phyloP scores from a whole-genome alignment of 2,888 invertebrate species.

The Acanthopleura granulata region DNA sequence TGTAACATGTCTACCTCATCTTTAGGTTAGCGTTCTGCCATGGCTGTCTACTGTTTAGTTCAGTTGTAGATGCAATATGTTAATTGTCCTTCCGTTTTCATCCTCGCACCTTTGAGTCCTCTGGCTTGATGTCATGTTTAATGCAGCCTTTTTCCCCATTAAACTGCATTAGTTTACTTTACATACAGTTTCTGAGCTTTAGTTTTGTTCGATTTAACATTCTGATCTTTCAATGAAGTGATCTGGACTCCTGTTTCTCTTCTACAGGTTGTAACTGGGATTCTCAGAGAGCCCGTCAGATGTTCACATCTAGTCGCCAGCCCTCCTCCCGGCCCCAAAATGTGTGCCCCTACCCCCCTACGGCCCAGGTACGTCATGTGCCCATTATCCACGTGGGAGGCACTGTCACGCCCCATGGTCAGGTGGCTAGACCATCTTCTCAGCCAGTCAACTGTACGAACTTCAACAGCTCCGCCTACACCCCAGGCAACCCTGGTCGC shows the following conservation, averaged over 20 bases:
- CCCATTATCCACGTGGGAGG: background rate
- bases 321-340: background rate
- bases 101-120: too few species aligned
- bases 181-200: background rate
- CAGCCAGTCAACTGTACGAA: background rate
- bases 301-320: background rate
- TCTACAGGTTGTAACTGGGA: slow-evolving; percentile 1
- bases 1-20: too few species aligned
- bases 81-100: too few species aligned
- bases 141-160: background rate
- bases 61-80: too few species aligned
- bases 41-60: too few species aligned
- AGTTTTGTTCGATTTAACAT: background rate
- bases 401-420: background rate
- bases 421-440: background rate
- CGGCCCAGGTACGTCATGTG: background rate
- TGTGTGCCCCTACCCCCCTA: background rate
- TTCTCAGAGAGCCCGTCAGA: background rate
- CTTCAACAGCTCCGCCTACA: background rate
- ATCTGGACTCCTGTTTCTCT: background rate
- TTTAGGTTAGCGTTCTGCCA: too few species aligned
- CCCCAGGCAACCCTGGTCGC: too few species aligned
- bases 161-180: background rate
- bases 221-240: background rate
- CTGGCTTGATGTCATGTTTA: background rate